phyloP scores from a whole-genome alignment of 2,888 invertebrate genomes.

The Drosophila emarginata region DNA sequence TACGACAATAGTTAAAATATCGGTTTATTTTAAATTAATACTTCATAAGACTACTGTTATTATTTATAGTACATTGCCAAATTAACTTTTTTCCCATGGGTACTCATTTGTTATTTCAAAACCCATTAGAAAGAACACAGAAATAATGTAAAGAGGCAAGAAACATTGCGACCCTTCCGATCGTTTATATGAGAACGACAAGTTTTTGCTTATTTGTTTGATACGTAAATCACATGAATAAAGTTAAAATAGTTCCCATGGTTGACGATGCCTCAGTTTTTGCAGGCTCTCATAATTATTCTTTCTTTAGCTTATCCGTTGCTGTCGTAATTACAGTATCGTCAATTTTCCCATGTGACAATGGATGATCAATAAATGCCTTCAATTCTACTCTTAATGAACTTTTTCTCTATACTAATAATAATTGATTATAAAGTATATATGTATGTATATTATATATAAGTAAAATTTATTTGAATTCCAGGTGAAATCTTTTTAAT shows the following conservation, averaged over 20 bases:
- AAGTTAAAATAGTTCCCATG: conserved; percentile 34
- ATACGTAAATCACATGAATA: conserved; percentile 5
- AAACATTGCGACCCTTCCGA: neutral
- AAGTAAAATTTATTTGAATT: conserved; percentile 59
- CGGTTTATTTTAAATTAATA: neutral
- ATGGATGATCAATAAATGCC: neutral
- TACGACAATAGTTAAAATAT: neutral
- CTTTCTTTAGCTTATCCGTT: neutral
- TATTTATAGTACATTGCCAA: too few relatives aligned
- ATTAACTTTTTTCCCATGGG: neutral
- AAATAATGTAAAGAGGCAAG: neutral
- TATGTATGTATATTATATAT: too few relatives aligned
- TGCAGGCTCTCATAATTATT: conserved; percentile 18
- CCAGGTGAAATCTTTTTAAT: conserved; percentile 88
- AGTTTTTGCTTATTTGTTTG: conserved; percentile 18
- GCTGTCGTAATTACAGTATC: neutral
- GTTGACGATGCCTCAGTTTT: conserved; percentile 16
- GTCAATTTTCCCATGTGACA: conserved; percentile 6
- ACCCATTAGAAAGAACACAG: neutral
- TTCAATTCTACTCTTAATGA: neutral
- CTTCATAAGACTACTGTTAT: too few relatives aligned
- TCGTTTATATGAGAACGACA: conserved; percentile 27
- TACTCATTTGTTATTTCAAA: neutral
- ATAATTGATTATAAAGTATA: neutral
- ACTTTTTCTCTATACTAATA: neutral